phyloP scores from a whole-genome alignment of 2,888 invertebrate species.

The Pardosa pseudoannulata region DNA sequence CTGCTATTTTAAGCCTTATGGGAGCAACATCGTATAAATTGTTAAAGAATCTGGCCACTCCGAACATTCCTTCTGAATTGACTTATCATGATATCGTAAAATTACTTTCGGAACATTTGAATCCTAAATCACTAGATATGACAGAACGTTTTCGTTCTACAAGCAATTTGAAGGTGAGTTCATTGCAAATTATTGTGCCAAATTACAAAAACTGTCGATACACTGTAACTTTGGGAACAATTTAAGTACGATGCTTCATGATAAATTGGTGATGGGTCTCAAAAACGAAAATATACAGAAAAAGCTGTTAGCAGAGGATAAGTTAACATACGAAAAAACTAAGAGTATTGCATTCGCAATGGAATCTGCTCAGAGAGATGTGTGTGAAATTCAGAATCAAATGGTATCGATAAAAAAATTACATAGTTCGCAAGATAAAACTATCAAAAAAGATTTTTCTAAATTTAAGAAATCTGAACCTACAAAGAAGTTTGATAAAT shows the following conservation, averaged over 20 bases:
- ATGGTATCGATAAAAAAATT: constrained; percentile 44
- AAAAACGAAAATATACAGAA: constrained; percentile 52
- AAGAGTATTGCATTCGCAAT: constrained; percentile 54
- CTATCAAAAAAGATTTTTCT: constrained; percentile 46
- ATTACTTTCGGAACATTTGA: constrained; percentile 51
- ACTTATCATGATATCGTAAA: constrained; percentile 49
- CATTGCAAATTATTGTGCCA: constrained; percentile 51
- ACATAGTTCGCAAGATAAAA: constrained; percentile 40
- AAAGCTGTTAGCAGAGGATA: constrained; percentile 54
- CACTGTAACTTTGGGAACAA: constrained; percentile 51
- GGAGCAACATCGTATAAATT: constrained; percentile 46
- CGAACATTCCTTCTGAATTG: constrained; percentile 41
- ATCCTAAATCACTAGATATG: constrained; percentile 49
- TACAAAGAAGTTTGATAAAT: constrained; percentile 50
- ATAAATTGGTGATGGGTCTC: constrained; percentile 55
- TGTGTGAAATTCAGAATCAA: constrained; percentile 55
- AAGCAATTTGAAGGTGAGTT: constrained; percentile 49
- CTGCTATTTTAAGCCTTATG: constrained; percentile 49
- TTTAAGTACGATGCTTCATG: constrained; percentile 48
- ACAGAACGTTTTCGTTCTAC: constrained; percentile 50
- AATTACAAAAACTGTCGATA: constrained; percentile 51
- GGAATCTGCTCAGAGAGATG: constrained; percentile 53
- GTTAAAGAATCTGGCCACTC: constrained; percentile 50
- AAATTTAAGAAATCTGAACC: constrained; percentile 47
- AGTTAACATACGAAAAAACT: constrained; percentile 53